phyloP scores from a whole-genome alignment of 2,797 vertebrate species.

The Diplodus puntazzo region DNA sequence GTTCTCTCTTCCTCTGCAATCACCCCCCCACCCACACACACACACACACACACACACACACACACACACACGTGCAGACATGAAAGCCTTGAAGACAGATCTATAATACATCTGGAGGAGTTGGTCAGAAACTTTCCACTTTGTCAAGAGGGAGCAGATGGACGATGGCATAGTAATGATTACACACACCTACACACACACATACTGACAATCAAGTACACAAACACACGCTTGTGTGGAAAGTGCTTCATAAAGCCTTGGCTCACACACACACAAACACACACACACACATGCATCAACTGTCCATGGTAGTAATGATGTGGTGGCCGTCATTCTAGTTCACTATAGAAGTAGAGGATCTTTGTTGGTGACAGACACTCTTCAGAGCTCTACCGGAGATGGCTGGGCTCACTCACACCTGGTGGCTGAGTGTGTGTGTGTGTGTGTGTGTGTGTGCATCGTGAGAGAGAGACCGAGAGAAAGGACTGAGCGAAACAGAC shows the following conservation, averaged over 20 bases:
- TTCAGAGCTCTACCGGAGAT: conserved; percentile 47
- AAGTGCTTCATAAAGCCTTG: background rate
- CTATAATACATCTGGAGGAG: conserved; percentile 56
- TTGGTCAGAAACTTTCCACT: conserved; percentile 70
- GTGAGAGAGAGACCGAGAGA: background rate
- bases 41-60: background rate
- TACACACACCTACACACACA: conserved; percentile 35
- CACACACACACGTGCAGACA: conserved; percentile 16
- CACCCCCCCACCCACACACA: background rate
- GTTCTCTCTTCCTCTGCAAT: conserved; percentile 23
- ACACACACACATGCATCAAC: background rate
- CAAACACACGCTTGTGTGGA: background rate
- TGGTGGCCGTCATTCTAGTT: conserved; percentile 54
- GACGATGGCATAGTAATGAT: conserved; percentile 53
- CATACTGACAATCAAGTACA: background rate
- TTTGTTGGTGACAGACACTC: conserved; percentile 54
- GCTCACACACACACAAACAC: background rate
- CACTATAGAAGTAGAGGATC: conserved; percentile 35
- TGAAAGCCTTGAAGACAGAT: conserved; percentile 24
- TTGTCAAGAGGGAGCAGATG: conserved; percentile 64
- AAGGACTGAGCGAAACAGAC: background rate
- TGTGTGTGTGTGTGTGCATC: conserved; percentile 14
- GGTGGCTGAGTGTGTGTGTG: conserved; percentile 14
- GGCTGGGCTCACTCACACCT: conserved; percentile 42
- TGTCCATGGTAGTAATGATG: conserved; percentile 49